Conservation (phyloP, 2,888 invertebrate species). For the Amiota minor region DNA sequence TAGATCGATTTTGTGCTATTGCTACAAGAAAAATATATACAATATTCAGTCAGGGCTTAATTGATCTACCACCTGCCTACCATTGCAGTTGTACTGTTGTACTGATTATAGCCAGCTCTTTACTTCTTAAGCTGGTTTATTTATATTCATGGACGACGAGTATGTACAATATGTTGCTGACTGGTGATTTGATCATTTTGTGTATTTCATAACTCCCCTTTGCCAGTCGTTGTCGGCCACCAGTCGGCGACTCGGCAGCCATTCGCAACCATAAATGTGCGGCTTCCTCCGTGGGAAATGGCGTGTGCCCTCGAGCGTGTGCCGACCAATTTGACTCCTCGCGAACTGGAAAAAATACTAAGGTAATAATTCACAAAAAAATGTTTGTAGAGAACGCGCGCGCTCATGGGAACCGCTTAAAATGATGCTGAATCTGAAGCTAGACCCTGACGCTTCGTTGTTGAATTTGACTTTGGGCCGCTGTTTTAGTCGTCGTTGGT, state of each 20-base stretch:
- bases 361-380: conserved; percentile 73
- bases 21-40: too few species aligned
- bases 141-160: conserved; percentile 20
- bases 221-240: conserved; percentile 14
- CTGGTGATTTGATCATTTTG: conserved; percentile 54
- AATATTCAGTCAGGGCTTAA: conserved; percentile 43
- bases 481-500: conserved; percentile 7
- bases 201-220: conserved; percentile 30
- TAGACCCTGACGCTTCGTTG: conserved; percentile 35
- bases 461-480: conserved; percentile 40
- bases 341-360: conserved; percentile 75
- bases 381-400: conserved; percentile 71
- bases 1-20: too few species aligned
- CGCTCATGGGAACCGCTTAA: conserved; percentile 72
- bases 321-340: conserved; percentile 75
- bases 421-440: conserved; percentile 52
- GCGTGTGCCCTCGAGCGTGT: conserved; percentile 79
- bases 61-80: conserved; percentile 59
- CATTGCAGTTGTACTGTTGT: conserved; percentile 39
- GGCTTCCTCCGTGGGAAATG: conserved; percentile 76
- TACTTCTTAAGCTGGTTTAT: conserved; percentile 11
- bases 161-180: conserved; percentile 28
- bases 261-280: conserved; percentile 61
- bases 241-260: conserved; percentile 18
- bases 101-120: conserved; percentile 29